phyloP scores from a whole-genome alignment of 2,797 vertebrate genomes.

The Syndactyla subalaris region DNA sequence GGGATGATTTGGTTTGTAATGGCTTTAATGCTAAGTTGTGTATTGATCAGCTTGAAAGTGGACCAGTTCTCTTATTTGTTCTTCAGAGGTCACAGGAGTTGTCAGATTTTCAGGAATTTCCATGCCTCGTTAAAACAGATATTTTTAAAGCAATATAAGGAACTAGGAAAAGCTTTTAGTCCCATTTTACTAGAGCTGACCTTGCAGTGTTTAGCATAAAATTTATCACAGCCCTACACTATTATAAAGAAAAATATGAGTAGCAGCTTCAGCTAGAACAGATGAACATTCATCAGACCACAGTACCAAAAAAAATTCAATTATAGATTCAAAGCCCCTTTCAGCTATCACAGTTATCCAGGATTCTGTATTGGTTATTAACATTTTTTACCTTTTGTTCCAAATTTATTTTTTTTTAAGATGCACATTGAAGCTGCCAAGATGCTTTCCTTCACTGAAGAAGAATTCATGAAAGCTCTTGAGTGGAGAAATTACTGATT shows the following conservation, averaged over 20 bases:
- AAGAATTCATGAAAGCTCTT: slow-evolving; percentile 93
- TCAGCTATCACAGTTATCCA: neutral
- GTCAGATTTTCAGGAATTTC: neutral
- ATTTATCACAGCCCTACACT: neutral
- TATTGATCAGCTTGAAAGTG: neutral
- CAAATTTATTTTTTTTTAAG: slow-evolving; percentile 65
- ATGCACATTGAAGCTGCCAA: slow-evolving; percentile 97
- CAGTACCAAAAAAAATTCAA: rapidly evolving
- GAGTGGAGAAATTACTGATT: slow-evolving; percentile 86
- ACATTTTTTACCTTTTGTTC: neutral
- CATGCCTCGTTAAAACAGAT: neutral
- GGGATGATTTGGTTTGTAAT: neutral
- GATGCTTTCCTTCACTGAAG: slow-evolving; percentile 96
- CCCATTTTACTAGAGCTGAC: neutral
- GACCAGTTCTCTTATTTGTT: neutral
- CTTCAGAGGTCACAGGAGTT: neutral
- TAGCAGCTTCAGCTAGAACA: neutral
- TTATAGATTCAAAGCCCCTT: neutral
- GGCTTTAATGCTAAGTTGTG: neutral
- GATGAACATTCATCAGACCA: neutral
- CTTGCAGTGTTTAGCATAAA: neutral
- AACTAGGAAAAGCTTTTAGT: neutral
- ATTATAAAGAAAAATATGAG: neutral
- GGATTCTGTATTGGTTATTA: neutral
- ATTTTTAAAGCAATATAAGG: neutral